Base-by-base conservation (phyloP, 2,113 vertebrate species). In the Stigmatopora nigra region DNA sequence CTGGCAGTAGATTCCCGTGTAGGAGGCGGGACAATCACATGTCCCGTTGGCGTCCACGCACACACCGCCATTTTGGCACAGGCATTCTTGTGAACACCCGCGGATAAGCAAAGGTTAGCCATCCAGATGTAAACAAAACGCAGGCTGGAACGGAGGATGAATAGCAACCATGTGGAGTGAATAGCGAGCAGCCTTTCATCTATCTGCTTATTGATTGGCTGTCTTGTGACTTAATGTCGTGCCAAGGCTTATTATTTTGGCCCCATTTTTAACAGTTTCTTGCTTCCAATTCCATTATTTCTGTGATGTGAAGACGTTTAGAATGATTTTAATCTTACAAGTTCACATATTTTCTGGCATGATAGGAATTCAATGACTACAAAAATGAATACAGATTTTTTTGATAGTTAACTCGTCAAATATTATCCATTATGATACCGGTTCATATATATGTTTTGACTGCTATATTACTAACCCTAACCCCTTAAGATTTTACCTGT, bases 1-100 rank as follows among this genome's bases (percentile, higher is more conserved):
- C 88, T 99, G 94, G 84, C 96, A 98, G 76, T 92, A 91, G 61
- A 92, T 88, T 65, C 96, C 97, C 5, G 95, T 96, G 89, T 93
- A 96, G 45, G 94, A 94, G 0, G 92, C 87, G 1, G 90, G 93
- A 69, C 97, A 99, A 63, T 95, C 93, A 87, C 97, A 99, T 9
- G 92, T 94, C 75, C 87, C 69, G 0, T 94, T 95, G 61, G 88
- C 75, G 68, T 92, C 93, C 68, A 90, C 85, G 79, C 96, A 98
- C 15, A 88, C 84, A 20, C 95, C 96, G 5, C 96, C 94, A 0
- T 98, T 98, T 67, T 92, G 92, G 85, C 95, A 98, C 12, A 88
- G 92, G 0, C 96, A 98, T 80, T 90, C 85, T 8, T 91, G 91
- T 2, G 82, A 76, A 84, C 53, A 73, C 65, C 84, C 44, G 78